Conservation (phyloP, 2,113 vertebrate genomes). For the Colaptes auratus region DNA sequence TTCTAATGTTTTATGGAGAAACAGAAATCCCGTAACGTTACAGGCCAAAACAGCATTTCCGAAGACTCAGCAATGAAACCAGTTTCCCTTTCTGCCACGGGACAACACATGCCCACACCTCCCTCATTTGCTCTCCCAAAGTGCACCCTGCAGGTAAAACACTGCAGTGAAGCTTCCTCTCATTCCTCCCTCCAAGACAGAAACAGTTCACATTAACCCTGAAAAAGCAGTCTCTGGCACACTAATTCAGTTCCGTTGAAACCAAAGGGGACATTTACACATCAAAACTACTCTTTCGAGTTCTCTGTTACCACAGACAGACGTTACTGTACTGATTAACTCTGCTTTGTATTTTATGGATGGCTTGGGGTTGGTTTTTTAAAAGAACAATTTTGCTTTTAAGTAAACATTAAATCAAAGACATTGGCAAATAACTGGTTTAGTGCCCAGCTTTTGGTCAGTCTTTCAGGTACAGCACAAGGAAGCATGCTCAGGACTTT, state of each 20-base stretch:
- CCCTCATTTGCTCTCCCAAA: background rate
- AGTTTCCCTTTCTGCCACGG: background rate
- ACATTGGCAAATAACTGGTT: background rate
- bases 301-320: background rate
- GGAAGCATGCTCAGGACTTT: background rate
- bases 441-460: background rate
- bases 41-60: background rate
- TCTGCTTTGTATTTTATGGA: background rate
- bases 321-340: background rate
- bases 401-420: slow-evolving; percentile 24
- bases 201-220: background rate
- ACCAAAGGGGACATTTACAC: slow-evolving; percentile 31
- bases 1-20: background rate
- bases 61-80: background rate
- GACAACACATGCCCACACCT: background rate
- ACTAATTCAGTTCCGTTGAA: background rate
- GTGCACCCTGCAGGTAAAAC: background rate
- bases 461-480: background rate
- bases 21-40: background rate
- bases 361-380: background rate
- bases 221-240: background rate
- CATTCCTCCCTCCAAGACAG: background rate
- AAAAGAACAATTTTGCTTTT: background rate
- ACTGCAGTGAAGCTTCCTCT: background rate
- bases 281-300: slow-evolving; percentile 36